A percentile compares a stretch with the other conserved stretches of the same genome.
Conservation (phyloP, 2,797 vertebrate species). For the Sebastolobus altivelis region DNA sequence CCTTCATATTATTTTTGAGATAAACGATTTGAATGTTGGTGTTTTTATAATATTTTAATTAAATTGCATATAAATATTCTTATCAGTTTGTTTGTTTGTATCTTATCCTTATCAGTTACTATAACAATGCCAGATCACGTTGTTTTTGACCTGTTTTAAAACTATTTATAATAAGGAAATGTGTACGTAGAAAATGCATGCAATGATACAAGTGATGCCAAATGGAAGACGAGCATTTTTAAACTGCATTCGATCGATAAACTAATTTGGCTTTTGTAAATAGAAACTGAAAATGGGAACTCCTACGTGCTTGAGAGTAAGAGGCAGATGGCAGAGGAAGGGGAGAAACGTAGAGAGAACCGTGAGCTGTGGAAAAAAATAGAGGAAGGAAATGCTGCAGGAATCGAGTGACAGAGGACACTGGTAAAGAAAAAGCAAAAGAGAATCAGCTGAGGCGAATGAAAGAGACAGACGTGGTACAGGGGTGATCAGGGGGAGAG, state of each 20-base stretch:
- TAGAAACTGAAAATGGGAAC: conserved; percentile 20
- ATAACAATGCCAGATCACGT: background rate
- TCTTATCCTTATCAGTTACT: background rate
- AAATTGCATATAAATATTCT: background rate
- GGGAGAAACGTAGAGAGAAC: conserved; percentile 1
- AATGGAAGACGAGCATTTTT: background rate
- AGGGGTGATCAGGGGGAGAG: conserved; percentile 9
- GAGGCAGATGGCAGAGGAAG: conserved; percentile 3
- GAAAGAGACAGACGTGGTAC: conserved; percentile 32
- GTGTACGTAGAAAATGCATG: background rate
- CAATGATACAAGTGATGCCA: background rate
- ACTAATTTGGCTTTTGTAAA: conserved; percentile 11
- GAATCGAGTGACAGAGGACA: background rate
- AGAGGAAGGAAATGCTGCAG: background rate
- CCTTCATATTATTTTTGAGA: background rate
- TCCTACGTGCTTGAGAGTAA: background rate
- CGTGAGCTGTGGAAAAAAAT: conserved; percentile 4
- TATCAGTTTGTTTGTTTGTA: background rate
- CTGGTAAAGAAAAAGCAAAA: conserved; percentile 37
- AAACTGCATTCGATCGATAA: background rate
- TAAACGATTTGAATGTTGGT: background rate
- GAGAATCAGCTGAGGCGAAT: conserved; percentile 36
- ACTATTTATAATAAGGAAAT: background rate
- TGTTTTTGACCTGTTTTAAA: background rate
- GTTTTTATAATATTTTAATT: background rate